Evolutionary conservation across 35 echinoderm and acorn worm species (phyloP).

Genomic region (Strongylocentrotus purpuratus): DNA sequence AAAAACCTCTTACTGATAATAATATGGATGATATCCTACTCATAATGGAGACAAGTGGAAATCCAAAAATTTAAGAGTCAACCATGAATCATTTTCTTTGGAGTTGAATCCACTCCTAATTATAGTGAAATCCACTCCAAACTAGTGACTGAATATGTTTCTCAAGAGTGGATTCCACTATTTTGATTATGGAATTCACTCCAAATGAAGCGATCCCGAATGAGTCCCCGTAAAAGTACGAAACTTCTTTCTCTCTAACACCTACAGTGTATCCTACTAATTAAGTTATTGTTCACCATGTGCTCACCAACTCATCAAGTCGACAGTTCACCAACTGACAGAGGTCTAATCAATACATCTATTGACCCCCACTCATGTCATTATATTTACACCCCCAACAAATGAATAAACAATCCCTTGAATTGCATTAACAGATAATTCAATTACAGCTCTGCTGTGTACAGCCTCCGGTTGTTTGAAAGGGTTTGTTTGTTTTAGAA

Average conservation of each 20-base stretch:
- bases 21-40: no score
- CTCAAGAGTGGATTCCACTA: no score
- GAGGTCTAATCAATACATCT: slow-evolving; percentile 28
- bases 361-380: slow-evolving; percentile 15
- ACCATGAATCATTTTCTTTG: no score
- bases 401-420: slow-evolving; percentile 36
- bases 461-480: slow-evolving; percentile 4
- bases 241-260: background rate
- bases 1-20: no score
- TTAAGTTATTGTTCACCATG: background rate
- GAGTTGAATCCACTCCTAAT: no score
- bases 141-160: no score
- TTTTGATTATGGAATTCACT: no score
- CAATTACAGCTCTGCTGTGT: slow-evolving; percentile 18
- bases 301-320: background rate
- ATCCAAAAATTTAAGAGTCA: no score
- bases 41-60: no score
- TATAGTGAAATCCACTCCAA: no score
- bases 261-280: background rate
- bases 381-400: slow-evolving; percentile 20
- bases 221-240: no score
- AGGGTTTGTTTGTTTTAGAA: slow-evolving; percentile 4
- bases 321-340: background rate
- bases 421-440: slow-evolving; percentile 39
- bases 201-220: no score